Evolutionary conservation across 2,113 vertebrate genomes (phyloP), one percentile per base, ranked within the genome.

Genomic region (Tachuris rubrigastra): DNA sequence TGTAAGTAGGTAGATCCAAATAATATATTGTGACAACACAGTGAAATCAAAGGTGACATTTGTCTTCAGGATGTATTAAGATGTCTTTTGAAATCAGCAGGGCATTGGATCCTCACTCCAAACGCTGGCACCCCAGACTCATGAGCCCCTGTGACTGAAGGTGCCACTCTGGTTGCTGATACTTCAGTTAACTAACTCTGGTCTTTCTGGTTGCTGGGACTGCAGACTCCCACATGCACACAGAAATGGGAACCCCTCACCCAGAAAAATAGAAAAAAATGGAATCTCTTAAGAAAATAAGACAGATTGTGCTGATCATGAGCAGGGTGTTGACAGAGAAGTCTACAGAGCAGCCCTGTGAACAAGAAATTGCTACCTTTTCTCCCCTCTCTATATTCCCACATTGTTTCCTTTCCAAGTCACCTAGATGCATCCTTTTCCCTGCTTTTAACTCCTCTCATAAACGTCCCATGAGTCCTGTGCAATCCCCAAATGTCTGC

Each of bases 261-360:
- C 3, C 18, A 39, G 58, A 6, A 65, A 85, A 88, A 46, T 0
- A 28, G 25, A 10, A 30, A 31, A 67, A 47, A 76, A 5, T 12
- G 10, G 21, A 52, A 73, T 68, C 30, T 44, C 25, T 6, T 47
- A 49, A 52, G 53, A 89, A 86, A 80, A 76, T 30, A 30, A 37
- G 23, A 27, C 30, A 75, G n/a, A 39, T 3, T 35, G 25, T 80
- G 44, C 18, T 2, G 3, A 52, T 65, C 14, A 33, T 24, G 30
- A 56, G 68, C 18, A 65, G 35, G 24, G 9, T 66, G 4, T 33
- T 73, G 37, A 16, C 66, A 76, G 67, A 46, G 3, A 71, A 49
- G 3, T 1, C 1, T 37, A 14, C 2, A 5, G 25, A 41, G 27
- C 47, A 49, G 24, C 37, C 35, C 6, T 15, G 10, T 47, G 58